A percentile compares a stretch with the other conserved stretches of the same genome.
These are phyloP conservation scores for Meloidogyne hapla DNA, from an alignment of 1,140 invertebrate genomes.

Conservation along the genomic window DNA sequence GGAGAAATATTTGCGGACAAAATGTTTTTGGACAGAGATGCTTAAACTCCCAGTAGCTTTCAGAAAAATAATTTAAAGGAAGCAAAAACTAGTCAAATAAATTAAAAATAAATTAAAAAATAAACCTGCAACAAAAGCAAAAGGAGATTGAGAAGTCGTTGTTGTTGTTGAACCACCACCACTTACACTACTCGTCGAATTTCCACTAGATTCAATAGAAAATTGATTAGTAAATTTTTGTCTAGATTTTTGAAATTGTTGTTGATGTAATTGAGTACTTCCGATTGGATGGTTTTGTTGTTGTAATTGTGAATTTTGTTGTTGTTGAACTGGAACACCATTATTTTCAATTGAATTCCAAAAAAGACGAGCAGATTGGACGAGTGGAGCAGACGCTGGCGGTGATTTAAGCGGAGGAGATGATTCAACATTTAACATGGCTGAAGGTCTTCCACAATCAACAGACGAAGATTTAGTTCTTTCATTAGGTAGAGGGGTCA, in stretches of 20 bases:
- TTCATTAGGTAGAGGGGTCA: background rate
- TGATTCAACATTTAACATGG: background rate
- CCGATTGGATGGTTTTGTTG: conserved; percentile 7
- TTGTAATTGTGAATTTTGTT: too few relatives aligned
- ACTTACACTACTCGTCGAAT: background rate
- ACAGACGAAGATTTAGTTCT: conserved; percentile 3
- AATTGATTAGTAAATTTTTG: conserved; percentile 16
- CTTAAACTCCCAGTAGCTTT: too few relatives aligned
- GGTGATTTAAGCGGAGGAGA: background rate
- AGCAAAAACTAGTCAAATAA: too few relatives aligned
- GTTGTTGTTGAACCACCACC: too few relatives aligned
- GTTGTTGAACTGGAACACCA: background rate
- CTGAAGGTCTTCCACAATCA: conserved; percentile 2
- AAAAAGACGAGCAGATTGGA: conserved; percentile 13
- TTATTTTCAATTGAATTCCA: conserved; percentile 17
- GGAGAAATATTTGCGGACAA: too few relatives aligned
- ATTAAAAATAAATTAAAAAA: background rate
- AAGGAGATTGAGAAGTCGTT: background rate
- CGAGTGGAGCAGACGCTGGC: conserved; percentile 8
- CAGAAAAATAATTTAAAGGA: too few relatives aligned
- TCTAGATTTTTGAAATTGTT: conserved; percentile 3
- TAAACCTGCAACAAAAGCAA: background rate
- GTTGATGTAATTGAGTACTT: conserved; percentile 10
- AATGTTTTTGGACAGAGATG: too few relatives aligned
- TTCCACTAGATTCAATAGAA: conserved; percentile 6